These are phyloP conservation scores for Caenorhabditis sp. DNA, from an alignment of 2,888 invertebrate genomes.

Conservation along the genomic window DNA sequence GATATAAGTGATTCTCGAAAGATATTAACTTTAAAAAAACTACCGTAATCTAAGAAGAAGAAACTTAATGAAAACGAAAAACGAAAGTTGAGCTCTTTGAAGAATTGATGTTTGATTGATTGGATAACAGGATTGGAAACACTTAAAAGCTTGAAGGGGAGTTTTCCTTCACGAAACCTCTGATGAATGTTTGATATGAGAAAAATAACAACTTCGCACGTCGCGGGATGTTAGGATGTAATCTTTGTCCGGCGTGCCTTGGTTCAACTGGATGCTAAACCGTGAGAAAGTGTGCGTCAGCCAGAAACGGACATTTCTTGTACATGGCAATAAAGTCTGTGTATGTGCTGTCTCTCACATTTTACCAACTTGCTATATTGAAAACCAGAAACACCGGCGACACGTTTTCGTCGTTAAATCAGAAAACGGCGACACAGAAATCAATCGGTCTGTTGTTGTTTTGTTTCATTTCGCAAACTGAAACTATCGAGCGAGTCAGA, in stretches of 20 bases:
- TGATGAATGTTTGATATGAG: constrained; percentile 15
- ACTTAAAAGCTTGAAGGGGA: neutral
- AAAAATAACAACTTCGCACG: neutral
- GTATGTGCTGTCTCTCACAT: constrained; percentile 6
- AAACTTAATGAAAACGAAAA: no score
- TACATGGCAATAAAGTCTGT: constrained; percentile 9
- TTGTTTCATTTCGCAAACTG: neutral
- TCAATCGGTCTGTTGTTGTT: neutral
- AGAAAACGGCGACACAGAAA: constrained; percentile 2
- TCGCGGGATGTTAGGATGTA: neutral
- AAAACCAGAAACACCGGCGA: constrained; percentile 13
- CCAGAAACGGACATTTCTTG: constrained; percentile 5
- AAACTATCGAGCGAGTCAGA: neutral
- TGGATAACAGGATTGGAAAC: constrained; percentile 8
- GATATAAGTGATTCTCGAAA: neutral
- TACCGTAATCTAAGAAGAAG: neutral
- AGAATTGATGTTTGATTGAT: constrained; percentile 17
- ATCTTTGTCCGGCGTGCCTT: constrained; percentile 1
- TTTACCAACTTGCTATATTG: constrained; percentile 14
- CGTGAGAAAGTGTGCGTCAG: constrained; percentile 1
- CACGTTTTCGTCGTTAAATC: constrained; percentile 3
- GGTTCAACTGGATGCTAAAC: neutral
- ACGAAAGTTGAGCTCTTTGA: neutral
- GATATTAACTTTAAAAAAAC: neutral
- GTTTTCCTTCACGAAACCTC: neutral